Base-by-base conservation (phyloP, 2,113 vertebrate genomes). In the Excalfactoria chinensis region DNA sequence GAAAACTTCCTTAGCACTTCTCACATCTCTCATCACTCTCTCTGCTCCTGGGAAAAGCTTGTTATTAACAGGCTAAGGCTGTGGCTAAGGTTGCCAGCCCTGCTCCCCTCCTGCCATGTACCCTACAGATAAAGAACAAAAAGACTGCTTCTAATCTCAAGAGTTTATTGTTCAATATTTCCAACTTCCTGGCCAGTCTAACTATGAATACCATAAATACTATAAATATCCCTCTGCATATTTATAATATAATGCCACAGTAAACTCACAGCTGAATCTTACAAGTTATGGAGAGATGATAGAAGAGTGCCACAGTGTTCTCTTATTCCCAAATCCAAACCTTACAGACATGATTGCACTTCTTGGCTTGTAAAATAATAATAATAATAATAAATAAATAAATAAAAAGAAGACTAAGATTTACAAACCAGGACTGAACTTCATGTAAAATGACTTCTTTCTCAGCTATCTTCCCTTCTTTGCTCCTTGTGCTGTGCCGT, bases 401-500 rank as follows among this genome's bases (percentile, higher is more conserved):
- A 40, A 15, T 51, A 49, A 56, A 22, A 26, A 51, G 20, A 4
- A 8, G 32, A 58, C 26, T 25, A 10, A 21, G 0, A 14, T 87
- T 71, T 70, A n/a, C 43, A 71, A 79, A 62, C 10, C 35, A 44
- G 37, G 25, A 19, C 28, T 51, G 25, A 77, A 15, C 10, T 87
- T 87, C 80, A 94, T 77, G 81, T 76, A 84, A 82, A 90, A 75
- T 6, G 1, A 7, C 18, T 73, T 83, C 1, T 2, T 32, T 66
- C 37, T 21, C 40, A 64, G 23, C 14, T n/a, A 76, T 21, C 60
- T 81, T 93, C 89, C 64, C 48, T 91, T 92, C 90, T 91, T 79
- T 90, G 48, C 77, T 86, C 44, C 87, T 89, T 81, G 92, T 58
- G 66, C 92, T 30, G 73, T 25, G 88, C 96, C 95, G 84, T 93